Percentiles rank a stretch among this genome's conserved stretches.
These are phyloP conservation scores for Morpho achilles DNA, from an alignment of 2,888 invertebrate genomes.

Conservation along the genomic window DNA sequence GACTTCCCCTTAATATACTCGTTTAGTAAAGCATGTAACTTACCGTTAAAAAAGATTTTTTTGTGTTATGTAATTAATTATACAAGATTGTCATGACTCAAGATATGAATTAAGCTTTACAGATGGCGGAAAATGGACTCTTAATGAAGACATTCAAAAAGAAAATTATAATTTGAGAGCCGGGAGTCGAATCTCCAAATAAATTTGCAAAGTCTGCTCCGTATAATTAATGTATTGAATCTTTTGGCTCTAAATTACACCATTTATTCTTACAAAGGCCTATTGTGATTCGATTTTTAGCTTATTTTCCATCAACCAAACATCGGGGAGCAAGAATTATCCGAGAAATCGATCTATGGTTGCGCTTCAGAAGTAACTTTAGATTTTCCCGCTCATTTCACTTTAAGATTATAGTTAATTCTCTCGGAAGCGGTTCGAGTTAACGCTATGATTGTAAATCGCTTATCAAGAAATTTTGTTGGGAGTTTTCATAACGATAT, in stretches of 20 bases:
- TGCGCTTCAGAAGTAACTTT: slow-evolving; percentile 3
- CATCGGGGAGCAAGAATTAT: slow-evolving; percentile 13
- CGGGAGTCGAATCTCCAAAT: background rate
- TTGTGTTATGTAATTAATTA: no score
- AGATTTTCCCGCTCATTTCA: slow-evolving; percentile 32
- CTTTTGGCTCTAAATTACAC: slow-evolving; percentile 15
- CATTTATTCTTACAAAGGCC: slow-evolving; percentile 13
- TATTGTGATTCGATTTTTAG: slow-evolving; percentile 15
- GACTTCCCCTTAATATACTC: no score
- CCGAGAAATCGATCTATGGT: slow-evolving; percentile 3
- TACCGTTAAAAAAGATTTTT: no score
- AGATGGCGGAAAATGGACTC: background rate
- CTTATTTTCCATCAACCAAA: slow-evolving; percentile 14
- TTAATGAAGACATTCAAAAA: slow-evolving; percentile 10
- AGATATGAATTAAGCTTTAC: no score
- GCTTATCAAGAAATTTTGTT: slow-evolving; percentile 61
- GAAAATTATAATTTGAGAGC: slow-evolving; percentile 10
- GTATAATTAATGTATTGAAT: slow-evolving; percentile 15
- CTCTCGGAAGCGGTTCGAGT: slow-evolving; percentile 33
- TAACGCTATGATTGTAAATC: slow-evolving; percentile 64
- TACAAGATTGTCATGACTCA: no score
- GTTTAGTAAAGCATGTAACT: no score
- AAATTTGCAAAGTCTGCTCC: slow-evolving; percentile 6
- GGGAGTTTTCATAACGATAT: slow-evolving; percentile 57
- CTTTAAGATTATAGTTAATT: slow-evolving; percentile 53